Evolutionary conservation across 2,888 invertebrate species (phyloP), one percentile per base, ranked within the genome.

Genomic region (Trypoxylon attenuatum): DNA sequence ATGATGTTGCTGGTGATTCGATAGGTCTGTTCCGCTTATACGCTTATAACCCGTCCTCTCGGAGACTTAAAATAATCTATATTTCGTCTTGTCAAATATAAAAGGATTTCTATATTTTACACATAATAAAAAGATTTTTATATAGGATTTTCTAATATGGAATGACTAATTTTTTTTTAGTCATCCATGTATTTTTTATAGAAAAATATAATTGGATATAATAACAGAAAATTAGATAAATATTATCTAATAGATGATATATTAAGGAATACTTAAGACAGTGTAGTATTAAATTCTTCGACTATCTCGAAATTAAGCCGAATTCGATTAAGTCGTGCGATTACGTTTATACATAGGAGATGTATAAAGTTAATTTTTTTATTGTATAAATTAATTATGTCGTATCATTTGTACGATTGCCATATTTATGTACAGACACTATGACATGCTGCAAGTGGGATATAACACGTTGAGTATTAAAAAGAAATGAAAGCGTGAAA

Each of bases 361-460:
- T 73, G 73, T 73, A 71, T 65, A 73, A 73, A 73, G 55, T 60
- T 19, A 5, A 50, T 19, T 16, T 29, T 33, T 56, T 57, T 59
- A 56, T 57, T 69, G 46, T 66, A 58, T 51, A 69, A 63, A 63
- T 52, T 66, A 57, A 60, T 42, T 41, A 22, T 62, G 57, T 42
- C 54, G 27, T 58, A 42, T 41, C 22, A 39, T 43, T 43, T 41
- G 57, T 33, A 54, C 19, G 51, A 55, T 52, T 64, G 70, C 71
- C 61, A 71, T 71, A 69, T 54, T 62, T 53, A 58, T 68, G 47
- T 59, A 59, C 50, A 56, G 46, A 56, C 62, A 60, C 58, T 56
- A 63, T 61, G 57, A 57, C 50, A 43, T 29, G 19, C 54, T 33
- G 43, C 39, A 45, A 39, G 23, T 38, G 42, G 15, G 19, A 29